Evolutionary conservation across 2,888 invertebrate genomes (phyloP), one percentile per base, ranked within the genome.

Genomic region (Macrophya alboannulata): DNA sequence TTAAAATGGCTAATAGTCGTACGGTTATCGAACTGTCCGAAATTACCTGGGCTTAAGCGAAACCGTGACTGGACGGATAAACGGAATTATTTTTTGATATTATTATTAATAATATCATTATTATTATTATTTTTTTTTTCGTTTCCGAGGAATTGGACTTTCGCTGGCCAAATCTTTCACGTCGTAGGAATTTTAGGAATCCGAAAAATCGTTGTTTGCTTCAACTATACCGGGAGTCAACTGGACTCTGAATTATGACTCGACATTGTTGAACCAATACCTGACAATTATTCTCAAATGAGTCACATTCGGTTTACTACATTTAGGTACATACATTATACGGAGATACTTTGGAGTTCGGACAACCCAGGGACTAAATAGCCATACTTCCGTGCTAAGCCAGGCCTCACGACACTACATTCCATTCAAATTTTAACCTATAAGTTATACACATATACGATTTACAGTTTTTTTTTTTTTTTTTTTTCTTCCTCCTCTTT

Each of bases 21-120:
- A 37, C 37, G 31, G 68, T 68, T 68, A 68, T 68, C 68, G 37
- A 68, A 68, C 68, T 68, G 68, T 68, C 37, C 68, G 68, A 68
- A 68, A 68, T 37, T 68, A 37, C 31, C 25, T 62, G 25, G 62
- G 25, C n/a, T n/a, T 62, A 62, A 62, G 25, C 12, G 31, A 37
- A 43, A 55, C 10, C 37, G 17, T 37, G 25, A 68, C 17, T 68
- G 37, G 37, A 17, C 17, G 37, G 17, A 68, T 68, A 68, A 68
- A 37, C 37, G 17, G 37, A 68, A 68, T 68, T 31, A 12, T 1
- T 12, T 68, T 37, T 68, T 37, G 1, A 31, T 31, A 31, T 31
- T 31, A 31, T 31, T 31, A 31, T 31, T 31, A 31, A 31, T 31
- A 31, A 31, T 31, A 68, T 31, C 25, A 6, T 37, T 17, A 15